Evolutionary conservation across 1,140 invertebrate species (phyloP).

Genomic region (Ostrea edulis): DNA sequence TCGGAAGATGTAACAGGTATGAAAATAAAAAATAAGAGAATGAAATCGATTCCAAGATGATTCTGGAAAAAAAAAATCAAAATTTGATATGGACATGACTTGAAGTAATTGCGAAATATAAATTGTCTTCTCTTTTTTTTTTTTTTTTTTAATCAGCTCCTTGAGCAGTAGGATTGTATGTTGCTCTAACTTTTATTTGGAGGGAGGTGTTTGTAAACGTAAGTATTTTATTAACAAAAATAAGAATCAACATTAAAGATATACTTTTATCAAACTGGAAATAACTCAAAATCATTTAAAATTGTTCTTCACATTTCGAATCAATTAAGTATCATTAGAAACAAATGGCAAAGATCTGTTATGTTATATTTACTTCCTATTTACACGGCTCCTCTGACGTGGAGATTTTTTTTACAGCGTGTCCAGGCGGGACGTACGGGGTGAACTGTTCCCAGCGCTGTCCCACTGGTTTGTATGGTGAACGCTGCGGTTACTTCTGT

Average conservation of each 20-base stretch:
- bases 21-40: neutral
- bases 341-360: too few species aligned
- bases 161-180: neutral
- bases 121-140: neutral
- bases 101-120: neutral
- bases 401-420: neutral
- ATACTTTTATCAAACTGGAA: too few species aligned
- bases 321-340: too few species aligned
- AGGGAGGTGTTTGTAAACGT: neutral
- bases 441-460: neutral
- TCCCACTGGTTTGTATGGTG: neutral
- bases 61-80: too few species aligned
- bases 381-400: too few species aligned
- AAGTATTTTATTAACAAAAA: neutral
- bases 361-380: too few species aligned
- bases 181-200: slow-evolving; percentile 14
- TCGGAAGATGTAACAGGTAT: neutral
- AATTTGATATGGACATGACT: neutral
- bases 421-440: neutral
- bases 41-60: too few species aligned
- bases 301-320: too few species aligned
- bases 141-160: neutral
- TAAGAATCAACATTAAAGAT: too few species aligned
- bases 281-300: too few species aligned
- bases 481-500: neutral